Percentiles rank a stretch among this genome's conserved stretches.
Conservation (phyloP, 2,113 vertebrate genomes). For the Gobius niger region DNA sequence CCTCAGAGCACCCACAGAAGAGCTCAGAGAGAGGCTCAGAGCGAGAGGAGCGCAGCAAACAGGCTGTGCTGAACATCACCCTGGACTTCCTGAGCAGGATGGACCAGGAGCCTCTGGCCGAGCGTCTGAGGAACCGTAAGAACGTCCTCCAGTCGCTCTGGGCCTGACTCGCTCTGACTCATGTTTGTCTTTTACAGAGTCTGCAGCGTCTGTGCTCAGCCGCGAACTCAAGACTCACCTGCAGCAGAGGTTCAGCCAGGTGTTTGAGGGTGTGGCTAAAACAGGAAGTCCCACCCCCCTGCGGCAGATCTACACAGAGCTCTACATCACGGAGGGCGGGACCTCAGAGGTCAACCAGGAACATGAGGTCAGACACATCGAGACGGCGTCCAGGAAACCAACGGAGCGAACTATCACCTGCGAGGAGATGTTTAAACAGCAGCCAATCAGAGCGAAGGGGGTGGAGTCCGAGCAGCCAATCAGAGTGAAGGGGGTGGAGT, state of each 20-base stretch:
- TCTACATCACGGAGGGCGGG: slow-evolving; percentile 37
- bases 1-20: slow-evolving; percentile 1
- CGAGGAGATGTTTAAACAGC: not conserved
- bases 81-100: not conserved
- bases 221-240: not conserved
- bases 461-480: too few species aligned
- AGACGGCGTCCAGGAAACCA: not conserved
- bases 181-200: not conserved
- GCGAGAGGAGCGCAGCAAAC: slow-evolving; percentile 4
- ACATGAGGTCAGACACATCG: too few species aligned
- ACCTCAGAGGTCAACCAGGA: not conserved
- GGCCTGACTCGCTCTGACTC: too few species aligned
- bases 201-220: not conserved
- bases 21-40: not conserved
- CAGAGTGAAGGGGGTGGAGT: too few species aligned
- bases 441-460: not conserved
- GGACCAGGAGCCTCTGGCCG: slow-evolving; percentile 8
- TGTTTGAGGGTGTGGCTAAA: slow-evolving; percentile 13
- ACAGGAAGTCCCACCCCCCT: slow-evolving; percentile 16
- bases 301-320: slow-evolving; percentile 36
- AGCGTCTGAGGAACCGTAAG: slow-evolving; percentile 7
- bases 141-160: not conserved
- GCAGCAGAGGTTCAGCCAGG: not conserved
- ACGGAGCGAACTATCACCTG: not conserved
- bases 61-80: slow-evolving; percentile 6